A percentile compares a stretch with the other conserved stretches of the same genome.
These are phyloP conservation scores for Sebastes fasciatus DNA, from an alignment of 2,113 vertebrate species.

Conservation along the genomic window DNA sequence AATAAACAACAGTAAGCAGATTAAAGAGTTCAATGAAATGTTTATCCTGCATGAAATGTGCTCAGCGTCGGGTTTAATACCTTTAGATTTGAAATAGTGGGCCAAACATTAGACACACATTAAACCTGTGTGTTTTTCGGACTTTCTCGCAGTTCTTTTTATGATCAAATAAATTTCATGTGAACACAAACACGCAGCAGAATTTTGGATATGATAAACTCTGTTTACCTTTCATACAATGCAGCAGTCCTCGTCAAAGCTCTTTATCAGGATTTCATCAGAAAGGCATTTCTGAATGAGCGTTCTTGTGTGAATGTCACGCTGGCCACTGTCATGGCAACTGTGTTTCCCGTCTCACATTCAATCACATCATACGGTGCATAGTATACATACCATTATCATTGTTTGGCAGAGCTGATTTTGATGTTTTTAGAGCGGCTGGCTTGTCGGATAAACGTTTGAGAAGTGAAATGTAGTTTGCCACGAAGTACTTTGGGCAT, in stretches of 20 bases:
- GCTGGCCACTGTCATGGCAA: not conserved
- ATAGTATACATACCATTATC: not conserved
- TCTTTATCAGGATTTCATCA: slow-evolving; percentile 14
- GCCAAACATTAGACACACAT: not conserved
- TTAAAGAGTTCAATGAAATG: slow-evolving; percentile 22
- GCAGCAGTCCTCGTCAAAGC: not conserved
- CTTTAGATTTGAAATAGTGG: slow-evolving; percentile 5
- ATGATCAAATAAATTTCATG: not conserved
- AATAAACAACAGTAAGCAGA: slow-evolving; percentile 26
- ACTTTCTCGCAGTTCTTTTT: not conserved
- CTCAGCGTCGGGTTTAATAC: slow-evolving; percentile 12
- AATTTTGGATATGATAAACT: not conserved
- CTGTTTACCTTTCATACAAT: not conserved
- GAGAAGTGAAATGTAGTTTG: slow-evolving; percentile 9
- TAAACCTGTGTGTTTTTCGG: not conserved
- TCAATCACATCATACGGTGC: not conserved
- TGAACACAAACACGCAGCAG: not conserved
- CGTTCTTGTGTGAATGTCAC: slow-evolving; percentile 17
- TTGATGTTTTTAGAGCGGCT: not conserved
- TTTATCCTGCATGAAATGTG: slow-evolving; percentile 49
- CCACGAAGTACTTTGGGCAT: not conserved
- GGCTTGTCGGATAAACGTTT: not conserved
- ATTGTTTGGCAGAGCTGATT: not conserved
- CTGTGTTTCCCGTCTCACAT: not conserved
- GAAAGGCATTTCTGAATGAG: slow-evolving; percentile 14